Base-by-base conservation (phyloP, 30 jellyfish, hydroid and myxozoan species). In the Hydractinia symbiolongicarpus region DNA sequence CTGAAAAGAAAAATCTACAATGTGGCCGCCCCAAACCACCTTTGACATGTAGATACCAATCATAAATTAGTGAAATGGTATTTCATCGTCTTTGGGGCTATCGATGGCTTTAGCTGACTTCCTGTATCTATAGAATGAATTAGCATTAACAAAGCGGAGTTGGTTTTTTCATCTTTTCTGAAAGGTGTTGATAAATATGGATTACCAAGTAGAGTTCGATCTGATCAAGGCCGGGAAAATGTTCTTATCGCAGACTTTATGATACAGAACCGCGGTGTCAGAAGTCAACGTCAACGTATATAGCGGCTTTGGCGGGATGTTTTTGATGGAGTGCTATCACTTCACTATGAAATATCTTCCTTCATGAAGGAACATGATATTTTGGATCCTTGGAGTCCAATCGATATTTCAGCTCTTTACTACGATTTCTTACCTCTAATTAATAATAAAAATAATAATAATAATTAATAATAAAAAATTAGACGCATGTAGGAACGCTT, bases 151-250 rank as follows among this genome's bases (percentile, higher is more conserved):
- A 30, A 83, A 61, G 72, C 84, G 15, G 72, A 21, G 9, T 73
- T 88, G 11, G 76, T 78, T 4, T 58, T 16, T 66, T 11, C 51
- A 10, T 52, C 1, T 69, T 76, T 84, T 67, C 44, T 5, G 53
- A 67, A 67, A 50, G 95, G 79, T 5, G 85, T 67, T n/a, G 85
- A 55, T 4, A 70, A n/a, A 51, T 78, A 77, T 76, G 95, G 95
- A 78, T 50, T 78, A 54, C 95, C 89, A 15, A 15, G 85, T 11
- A 67, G 90, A 60, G 87, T 77, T 54, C 75, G 89, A 10, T 78
- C 85, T 51, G 95, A 79, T 75, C 57, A 78, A 58, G 95, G 89
- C 6, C 8, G 55, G 21, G 90, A 85, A 62, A 85, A 85, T 21
- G 85, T 85, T 50, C 67, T 52, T 6, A 81, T 79, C 10, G 95